Base-by-base conservation (phyloP, 2,888 invertebrate species). In the Mongoloraphidia duomilia region DNA sequence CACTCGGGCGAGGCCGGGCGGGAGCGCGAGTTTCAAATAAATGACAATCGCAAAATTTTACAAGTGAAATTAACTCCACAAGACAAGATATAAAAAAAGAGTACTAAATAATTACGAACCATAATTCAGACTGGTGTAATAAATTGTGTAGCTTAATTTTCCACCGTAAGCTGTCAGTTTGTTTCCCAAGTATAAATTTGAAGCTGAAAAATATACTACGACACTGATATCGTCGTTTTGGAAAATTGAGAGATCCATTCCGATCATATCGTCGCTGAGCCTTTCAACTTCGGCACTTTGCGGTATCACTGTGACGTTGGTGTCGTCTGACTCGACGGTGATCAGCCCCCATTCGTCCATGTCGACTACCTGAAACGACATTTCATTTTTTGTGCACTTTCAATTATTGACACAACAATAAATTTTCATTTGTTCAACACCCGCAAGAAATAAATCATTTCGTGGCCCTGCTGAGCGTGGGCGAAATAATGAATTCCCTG, bases 141-240 rank as follows among this genome's bases (percentile, higher is more conserved):
- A 76, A 1, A 94, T 71, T 0, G 79, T 78, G 63, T 90, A 96
- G 11, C 79, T 80, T 13, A 96, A 68, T 50, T 76, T 74, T 0
- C 93, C 94, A 4, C 95, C 96, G 62, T 96, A 95, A 0, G 93
- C 82, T 0, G 83, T 82, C 37, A 96, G 68, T 60, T 84, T 85
- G 63, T 92, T 92, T n/a, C 85, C 85, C 0, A 87, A 69, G 61
- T 84, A 89, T 33, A 71, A 68, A 1, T 68, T 62, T 0, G 92
- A 89, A 0, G 88, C 87, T 0, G 80, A 73, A 65, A 92, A 88
- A 68, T 90, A 93, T 0, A 83, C 72, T 0, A 80, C 68, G 49
- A 73, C 72, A 14, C 59, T 53, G 33, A 66, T 65, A 1, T 58
- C 59, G 39, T 60, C 63, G 1, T 66, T 65, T 11, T 71, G 69